Evolutionary conservation across 2,797 vertebrate genomes (phyloP).

Genomic region (Oreortyx pictus): DNA sequence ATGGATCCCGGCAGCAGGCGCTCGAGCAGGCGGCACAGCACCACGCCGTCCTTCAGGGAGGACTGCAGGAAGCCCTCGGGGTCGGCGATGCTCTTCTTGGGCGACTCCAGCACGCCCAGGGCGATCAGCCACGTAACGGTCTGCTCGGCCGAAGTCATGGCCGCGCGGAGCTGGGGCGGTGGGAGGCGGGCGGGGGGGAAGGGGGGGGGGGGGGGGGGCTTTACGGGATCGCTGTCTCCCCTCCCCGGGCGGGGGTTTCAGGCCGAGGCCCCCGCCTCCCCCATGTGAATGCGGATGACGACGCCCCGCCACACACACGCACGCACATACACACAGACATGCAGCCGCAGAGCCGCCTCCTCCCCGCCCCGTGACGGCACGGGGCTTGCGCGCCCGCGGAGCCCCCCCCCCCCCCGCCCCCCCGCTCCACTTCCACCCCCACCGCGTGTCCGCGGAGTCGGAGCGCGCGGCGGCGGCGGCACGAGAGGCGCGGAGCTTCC

Average conservation of each 20-base stretch:
- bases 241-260: constrained; percentile 64
- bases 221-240: neutral
- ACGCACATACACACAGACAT: neutral
- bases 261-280: constrained; percentile 77
- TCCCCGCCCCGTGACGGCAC: constrained; percentile 37
- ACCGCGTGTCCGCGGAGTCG: neutral
- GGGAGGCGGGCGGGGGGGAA: neutral
- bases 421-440: too few species aligned
- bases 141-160: constrained; percentile 95
- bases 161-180: neutral
- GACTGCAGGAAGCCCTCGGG: constrained; percentile 91
- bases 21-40: constrained; percentile 92
- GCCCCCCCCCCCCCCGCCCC: neutral
- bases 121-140: constrained; percentile 98
- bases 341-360: constrained; percentile 73
- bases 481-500: neutral
- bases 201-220: neutral
- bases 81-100: constrained; percentile 95
- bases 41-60: constrained; percentile 94
- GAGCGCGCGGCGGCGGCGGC: neutral
- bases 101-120: constrained; percentile 95
- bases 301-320: constrained; percentile 79
- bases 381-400: neutral
- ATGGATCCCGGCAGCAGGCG: constrained; percentile 93
- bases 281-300: constrained; percentile 83